Conservation (phyloP, 2,113 vertebrate species). For the Podarcis cretensis region DNA sequence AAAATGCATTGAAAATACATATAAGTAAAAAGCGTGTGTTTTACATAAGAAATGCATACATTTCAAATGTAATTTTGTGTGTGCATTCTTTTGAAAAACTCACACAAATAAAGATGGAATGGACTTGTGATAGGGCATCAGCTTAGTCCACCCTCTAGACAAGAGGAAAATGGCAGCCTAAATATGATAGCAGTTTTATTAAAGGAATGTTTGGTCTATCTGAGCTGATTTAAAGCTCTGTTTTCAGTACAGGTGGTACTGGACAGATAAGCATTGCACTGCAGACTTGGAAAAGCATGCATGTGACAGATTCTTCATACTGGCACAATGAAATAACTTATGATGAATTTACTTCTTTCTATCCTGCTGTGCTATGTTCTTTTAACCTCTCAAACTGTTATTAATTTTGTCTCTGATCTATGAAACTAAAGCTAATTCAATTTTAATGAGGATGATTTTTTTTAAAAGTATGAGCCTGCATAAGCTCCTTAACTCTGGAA, state of each 20-base stretch:
- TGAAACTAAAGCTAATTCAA: conserved; percentile 13
- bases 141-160: no score
- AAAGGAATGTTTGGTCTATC: not conserved
- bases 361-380: not conserved
- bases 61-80: no score
- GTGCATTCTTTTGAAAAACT: no score
- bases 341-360: not conserved
- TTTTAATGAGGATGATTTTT: not conserved
- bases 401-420: not conserved
- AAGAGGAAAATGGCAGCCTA: not conserved
- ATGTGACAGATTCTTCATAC: not conserved
- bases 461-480: conserved; percentile 15
- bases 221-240: not conserved
- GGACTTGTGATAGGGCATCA: no score
- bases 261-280: not conserved
- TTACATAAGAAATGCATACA: no score
- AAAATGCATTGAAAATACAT: no score
- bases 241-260: not conserved
- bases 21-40: no score
- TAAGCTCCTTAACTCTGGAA: conserved; percentile 5
- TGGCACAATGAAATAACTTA: not conserved
- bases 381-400: not conserved
- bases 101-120: no score
- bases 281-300: not conserved
- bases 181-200: not conserved